Percentiles rank a stretch among this genome's conserved stretches.
phyloP scores from a whole-genome alignment of 2,797 vertebrate genomes.

The Fistularia commersonii region DNA sequence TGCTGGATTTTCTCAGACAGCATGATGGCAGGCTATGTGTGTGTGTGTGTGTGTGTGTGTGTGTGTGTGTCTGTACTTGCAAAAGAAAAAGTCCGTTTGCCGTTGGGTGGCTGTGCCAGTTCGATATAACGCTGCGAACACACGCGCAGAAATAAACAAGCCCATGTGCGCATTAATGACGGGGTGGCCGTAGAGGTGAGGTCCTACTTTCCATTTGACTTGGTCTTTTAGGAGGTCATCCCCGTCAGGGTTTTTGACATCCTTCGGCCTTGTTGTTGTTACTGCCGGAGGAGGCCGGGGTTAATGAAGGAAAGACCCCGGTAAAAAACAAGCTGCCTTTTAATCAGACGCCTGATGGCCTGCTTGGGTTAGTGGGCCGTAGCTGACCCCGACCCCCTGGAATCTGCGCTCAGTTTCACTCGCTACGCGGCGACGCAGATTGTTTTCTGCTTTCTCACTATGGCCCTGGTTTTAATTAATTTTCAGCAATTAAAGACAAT shows the following conservation, averaged over 20 bases:
- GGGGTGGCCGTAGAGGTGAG: slow-evolving; percentile 31
- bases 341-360: slow-evolving; percentile 50
- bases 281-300: slow-evolving; percentile 70
- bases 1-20: slow-evolving; percentile 77
- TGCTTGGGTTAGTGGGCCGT: slow-evolving; percentile 30
- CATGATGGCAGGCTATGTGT: slow-evolving; percentile 66
- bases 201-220: slow-evolving; percentile 76
- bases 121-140: slow-evolving; percentile 14
- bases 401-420: slow-evolving; percentile 15
- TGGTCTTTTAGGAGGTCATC: slow-evolving; percentile 78
- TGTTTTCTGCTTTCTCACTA: background rate
- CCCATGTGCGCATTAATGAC: slow-evolving; percentile 47
- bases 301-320: slow-evolving; percentile 80
- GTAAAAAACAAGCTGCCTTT: slow-evolving; percentile 74
- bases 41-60: slow-evolving; percentile 22
- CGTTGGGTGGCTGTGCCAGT: slow-evolving; percentile 22
- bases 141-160: slow-evolving; percentile 32
- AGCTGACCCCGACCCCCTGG: slow-evolving; percentile 45
- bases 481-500: background rate
- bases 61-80: slow-evolving; percentile 34
- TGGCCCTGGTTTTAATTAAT: background rate
- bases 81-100: slow-evolving; percentile 43
- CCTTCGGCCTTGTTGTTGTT: slow-evolving; percentile 79
- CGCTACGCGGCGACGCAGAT: slow-evolving; percentile 6
- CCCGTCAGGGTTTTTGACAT: slow-evolving; percentile 59